Evolutionary conservation across 2,113 vertebrate genomes (phyloP).

Genomic region (Sapayoa aenigma): DNA sequence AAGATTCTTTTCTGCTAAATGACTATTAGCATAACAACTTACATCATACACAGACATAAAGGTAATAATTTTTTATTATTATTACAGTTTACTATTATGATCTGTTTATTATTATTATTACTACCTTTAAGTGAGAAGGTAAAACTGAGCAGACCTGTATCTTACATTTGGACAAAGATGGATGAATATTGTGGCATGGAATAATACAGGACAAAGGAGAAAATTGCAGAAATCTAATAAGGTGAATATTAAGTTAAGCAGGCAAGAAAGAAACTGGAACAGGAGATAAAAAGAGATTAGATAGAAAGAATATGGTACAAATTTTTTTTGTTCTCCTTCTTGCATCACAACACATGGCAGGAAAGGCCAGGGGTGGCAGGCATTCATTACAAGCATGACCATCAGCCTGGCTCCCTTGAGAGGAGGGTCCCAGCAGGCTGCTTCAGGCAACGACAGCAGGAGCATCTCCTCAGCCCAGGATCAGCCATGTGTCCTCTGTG

Average conservation of each 20-base stretch:
- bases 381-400: background rate
- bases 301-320: background rate
- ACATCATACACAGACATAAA: background rate
- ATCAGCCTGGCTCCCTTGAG: background rate
- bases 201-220: background rate
- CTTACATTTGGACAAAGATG: background rate
- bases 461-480: background rate
- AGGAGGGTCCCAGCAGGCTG: background rate
- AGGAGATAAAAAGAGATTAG: background rate
- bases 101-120: background rate
- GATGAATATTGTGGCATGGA: background rate
- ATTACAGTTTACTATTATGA: background rate
- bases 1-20: background rate
- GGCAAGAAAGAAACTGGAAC: background rate
- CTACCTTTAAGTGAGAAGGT: background rate
- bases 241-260: background rate
- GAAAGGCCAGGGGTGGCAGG: background rate
- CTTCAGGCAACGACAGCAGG: background rate
- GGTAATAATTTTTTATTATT: background rate
- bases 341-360: background rate
- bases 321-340: background rate
- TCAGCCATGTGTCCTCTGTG: background rate
- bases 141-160: background rate
- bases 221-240: background rate
- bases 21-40: background rate